Conservation (phyloP, 2,888 invertebrate species). For the Hyposoter dolosus region DNA sequence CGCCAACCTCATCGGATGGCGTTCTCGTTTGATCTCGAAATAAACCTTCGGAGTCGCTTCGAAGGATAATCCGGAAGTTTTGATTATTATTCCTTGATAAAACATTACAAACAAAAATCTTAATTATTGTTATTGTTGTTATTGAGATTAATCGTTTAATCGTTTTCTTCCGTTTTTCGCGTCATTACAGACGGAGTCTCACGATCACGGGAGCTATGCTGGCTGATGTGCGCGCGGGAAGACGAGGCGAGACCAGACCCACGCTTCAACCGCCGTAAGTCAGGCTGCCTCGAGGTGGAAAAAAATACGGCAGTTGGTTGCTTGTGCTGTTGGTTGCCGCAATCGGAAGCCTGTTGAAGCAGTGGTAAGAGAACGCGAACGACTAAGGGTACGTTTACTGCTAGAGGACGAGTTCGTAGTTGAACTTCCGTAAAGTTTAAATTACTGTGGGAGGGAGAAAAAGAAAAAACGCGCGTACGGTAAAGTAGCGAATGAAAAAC, state of each 20-base stretch:
- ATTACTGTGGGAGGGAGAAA: slow-evolving; percentile 1
- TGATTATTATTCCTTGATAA: background rate
- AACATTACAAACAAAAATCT: background rate
- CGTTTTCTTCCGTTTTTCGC: slow-evolving; percentile 62
- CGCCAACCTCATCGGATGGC: background rate
- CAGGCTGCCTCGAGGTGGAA: slow-evolving; percentile 65
- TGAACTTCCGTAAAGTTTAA: slow-evolving; percentile 31
- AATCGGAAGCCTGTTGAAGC: slow-evolving; percentile 51
- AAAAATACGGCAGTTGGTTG: slow-evolving; percentile 37
- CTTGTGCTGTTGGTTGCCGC: slow-evolving; percentile 46
- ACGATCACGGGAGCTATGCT: slow-evolving; percentile 79
- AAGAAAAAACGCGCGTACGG: background rate
- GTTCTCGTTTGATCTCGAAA: background rate
- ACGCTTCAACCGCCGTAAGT: slow-evolving; percentile 78
- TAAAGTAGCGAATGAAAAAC: background rate
- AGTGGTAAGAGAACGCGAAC: slow-evolving; percentile 26
- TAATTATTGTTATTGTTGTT: background rate
- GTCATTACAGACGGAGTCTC: slow-evolving; percentile 75
- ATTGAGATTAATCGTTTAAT: slow-evolving; percentile 52
- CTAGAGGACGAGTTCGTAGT: slow-evolving; percentile 2
- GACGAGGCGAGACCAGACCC: slow-evolving; percentile 74
- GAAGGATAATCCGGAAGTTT: background rate
- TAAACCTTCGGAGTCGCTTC: background rate
- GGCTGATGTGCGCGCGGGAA: slow-evolving; percentile 75
- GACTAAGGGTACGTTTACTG: slow-evolving; percentile 30